Evolutionary conservation across 2,113 vertebrate species (phyloP).

Genomic region (Serranochromis macrocephalus): DNA sequence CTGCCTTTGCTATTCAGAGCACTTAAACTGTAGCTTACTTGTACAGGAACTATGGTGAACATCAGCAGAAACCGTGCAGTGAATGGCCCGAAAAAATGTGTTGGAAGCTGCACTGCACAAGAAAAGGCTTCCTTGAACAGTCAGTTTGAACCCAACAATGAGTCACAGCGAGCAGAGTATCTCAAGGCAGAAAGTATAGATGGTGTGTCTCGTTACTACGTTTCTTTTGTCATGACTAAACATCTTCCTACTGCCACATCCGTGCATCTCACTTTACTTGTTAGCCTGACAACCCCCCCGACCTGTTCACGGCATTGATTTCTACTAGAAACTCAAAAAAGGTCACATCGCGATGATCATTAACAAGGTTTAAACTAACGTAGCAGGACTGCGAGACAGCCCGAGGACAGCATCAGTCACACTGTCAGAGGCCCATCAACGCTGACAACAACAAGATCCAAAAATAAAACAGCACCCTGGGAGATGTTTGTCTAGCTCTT

Average conservation of each 20-base stretch:
- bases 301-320: background rate
- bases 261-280: background rate
- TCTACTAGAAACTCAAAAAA: background rate
- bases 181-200: background rate
- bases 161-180: background rate
- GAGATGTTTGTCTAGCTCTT: conserved; percentile 49
- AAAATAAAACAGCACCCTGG: conserved; percentile 64
- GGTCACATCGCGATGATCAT: background rate
- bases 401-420: conserved; percentile 40
- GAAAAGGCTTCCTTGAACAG: background rate
- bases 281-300: conserved; percentile 13
- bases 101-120: background rate
- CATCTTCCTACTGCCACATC: background rate
- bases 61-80: background rate
- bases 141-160: background rate
- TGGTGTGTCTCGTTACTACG: background rate
- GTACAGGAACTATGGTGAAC: background rate
- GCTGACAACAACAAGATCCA: conserved; percentile 40
- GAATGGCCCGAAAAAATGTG: background rate
- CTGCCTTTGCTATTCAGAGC: background rate
- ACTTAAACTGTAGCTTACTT: background rate
- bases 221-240: background rate
- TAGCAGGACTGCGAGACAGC: conserved; percentile 4
- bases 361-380: background rate
- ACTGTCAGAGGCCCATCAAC: conserved; percentile 49